Conservation (phyloP, 2,888 invertebrate genomes). For the Eristalinus aeneus region DNA sequence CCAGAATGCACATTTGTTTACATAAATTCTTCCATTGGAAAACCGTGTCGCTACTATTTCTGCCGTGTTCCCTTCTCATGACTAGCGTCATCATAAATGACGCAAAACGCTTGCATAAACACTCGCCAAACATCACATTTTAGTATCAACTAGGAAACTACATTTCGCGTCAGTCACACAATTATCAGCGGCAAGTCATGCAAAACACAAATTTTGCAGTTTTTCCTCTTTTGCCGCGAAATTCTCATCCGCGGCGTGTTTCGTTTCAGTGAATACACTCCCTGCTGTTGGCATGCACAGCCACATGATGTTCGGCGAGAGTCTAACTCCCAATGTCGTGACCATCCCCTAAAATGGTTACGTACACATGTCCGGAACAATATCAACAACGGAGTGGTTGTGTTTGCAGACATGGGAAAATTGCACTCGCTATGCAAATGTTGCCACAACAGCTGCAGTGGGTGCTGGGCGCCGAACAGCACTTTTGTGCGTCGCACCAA, state of each 20-base stretch:
- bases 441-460: not conserved
- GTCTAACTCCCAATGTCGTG: slow-evolving; percentile 10
- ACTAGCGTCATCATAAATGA: not conserved
- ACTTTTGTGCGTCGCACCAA: not conserved
- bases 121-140: not conserved
- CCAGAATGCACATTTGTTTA: too few species aligned
- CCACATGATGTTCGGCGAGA: not conserved
- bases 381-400: not conserved
- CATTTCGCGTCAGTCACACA: not conserved
- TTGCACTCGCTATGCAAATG: slow-evolving; percentile 25
- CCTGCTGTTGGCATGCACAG: not conserved
- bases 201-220: slow-evolving; percentile 4
- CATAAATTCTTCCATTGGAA: too few species aligned
- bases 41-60: not conserved
- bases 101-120: not conserved
- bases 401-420: slow-evolving; percentile 24
- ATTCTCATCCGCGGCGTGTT: slow-evolving; percentile 10
- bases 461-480: not conserved
- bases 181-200: slow-evolving; percentile 21
- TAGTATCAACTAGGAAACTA: slow-evolving; percentile 28
- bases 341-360: not conserved
- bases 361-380: not conserved
- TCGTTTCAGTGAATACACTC: not conserved
- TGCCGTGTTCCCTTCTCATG: not conserved
- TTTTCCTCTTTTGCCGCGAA: slow-evolving; percentile 6